A percentile compares a stretch with the other conserved stretches of the same genome.
Conservation (phyloP, 2,888 invertebrate species). For the Hypercompe scribonia region DNA sequence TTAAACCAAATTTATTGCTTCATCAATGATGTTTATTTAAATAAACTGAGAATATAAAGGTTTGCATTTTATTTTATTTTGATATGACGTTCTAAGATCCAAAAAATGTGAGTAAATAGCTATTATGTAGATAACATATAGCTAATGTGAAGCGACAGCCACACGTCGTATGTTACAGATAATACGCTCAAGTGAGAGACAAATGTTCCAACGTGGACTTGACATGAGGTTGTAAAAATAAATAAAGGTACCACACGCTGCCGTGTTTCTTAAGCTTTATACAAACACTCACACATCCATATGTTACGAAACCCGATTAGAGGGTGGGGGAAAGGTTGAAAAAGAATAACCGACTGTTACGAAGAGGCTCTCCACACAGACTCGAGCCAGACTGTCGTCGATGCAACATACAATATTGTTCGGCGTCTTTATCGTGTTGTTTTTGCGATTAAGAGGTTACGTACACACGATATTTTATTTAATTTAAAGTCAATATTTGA, state of each 20-base stretch:
- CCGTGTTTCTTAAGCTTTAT: conserved; percentile 53
- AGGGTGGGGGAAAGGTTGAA: conserved; percentile 2
- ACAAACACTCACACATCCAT: conserved; percentile 53
- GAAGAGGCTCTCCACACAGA: background rate
- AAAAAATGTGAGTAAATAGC: conserved; percentile 1
- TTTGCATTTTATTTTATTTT: no score
- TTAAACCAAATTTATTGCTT: conserved; percentile 64
- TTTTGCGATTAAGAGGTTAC: background rate
- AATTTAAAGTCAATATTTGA: background rate
- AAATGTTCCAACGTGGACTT: conserved; percentile 74
- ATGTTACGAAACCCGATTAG: conserved; percentile 52
- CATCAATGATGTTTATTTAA: conserved; percentile 51
- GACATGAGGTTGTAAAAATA: conserved; percentile 75
- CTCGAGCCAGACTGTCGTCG: background rate
- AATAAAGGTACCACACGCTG: conserved; percentile 65
- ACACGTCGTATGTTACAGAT: conserved; percentile 67
- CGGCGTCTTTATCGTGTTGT: background rate
- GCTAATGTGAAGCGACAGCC: conserved; percentile 62
- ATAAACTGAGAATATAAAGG: background rate
- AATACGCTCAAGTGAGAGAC: conserved; percentile 69
- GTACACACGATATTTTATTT: background rate
- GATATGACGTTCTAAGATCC: background rate
- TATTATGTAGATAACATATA: conserved; percentile 52
- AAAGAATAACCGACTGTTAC: background rate
- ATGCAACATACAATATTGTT: background rate